Evolutionary conservation across 2,113 vertebrate genomes (phyloP).

Genomic region (Platichthys flesus): DNA sequence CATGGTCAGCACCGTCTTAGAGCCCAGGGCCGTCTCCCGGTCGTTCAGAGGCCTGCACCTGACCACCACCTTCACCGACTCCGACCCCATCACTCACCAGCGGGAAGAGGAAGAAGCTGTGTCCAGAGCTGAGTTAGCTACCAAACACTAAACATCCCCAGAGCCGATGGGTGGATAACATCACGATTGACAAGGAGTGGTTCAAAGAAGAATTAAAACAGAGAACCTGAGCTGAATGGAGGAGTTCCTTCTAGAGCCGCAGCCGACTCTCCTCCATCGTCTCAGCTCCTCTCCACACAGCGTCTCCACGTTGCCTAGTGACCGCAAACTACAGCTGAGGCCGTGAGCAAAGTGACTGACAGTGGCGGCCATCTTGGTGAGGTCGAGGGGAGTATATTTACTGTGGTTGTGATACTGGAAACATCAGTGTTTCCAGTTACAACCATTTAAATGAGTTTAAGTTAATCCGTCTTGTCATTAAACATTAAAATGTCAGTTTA

Average conservation of each 20-base stretch:
- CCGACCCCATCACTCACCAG: conserved; percentile 79
- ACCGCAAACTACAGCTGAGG: conserved; percentile 57
- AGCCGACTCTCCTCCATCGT: not conserved
- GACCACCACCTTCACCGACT: conserved; percentile 89
- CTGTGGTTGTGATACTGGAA: too few species aligned
- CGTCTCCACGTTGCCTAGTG: conserved; percentile 76
- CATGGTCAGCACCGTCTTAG: conserved; percentile 79
- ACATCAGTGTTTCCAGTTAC: too few species aligned
- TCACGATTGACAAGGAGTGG: conserved; percentile 15
- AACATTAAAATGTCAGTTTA: too few species aligned
- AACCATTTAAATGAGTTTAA: too few species aligned
- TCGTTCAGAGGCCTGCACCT: conserved; percentile 86
- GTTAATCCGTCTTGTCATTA: too few species aligned
- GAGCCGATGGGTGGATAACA: conserved; percentile 57
- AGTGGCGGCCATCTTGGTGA: conserved; percentile 44
- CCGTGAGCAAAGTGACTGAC: not conserved
- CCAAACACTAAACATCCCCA: too few species aligned
- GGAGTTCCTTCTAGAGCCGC: not conserved
- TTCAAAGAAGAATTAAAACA: too few species aligned
- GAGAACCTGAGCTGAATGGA: not conserved
- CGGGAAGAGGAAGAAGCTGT: not conserved
- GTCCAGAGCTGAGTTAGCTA: not conserved
- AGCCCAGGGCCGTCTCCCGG: conserved; percentile 82
- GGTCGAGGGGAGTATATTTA: conserved; percentile 10
- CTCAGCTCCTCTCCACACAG: not conserved